Base-by-base conservation (phyloP, 2,888 invertebrate genomes). In the Apodemia mormo region DNA sequence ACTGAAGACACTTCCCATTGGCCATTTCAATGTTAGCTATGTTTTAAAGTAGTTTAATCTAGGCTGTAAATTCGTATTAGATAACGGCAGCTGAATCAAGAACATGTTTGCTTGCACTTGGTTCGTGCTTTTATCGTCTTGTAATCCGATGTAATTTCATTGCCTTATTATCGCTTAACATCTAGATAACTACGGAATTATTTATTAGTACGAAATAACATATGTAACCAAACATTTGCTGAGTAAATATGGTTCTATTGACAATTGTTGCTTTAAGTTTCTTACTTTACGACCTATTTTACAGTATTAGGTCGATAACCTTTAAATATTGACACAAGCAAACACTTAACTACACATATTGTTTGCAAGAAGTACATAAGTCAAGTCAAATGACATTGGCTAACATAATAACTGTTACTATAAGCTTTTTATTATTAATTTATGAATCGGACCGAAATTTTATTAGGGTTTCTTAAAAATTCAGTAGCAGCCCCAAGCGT, bases 51-150 rank as follows among this genome's bases (percentile, higher is more conserved):
- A 76, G 77, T 78, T 78, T 87, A 85, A 89, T 88, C 86, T 87
- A 74, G 78, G 82, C 82, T 84, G 86, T 90, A 88, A 90, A 90
- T 90, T 88, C 82, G 82, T 85, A 83, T 83, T 80, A 86, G 88
- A 88, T 90, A 89, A 86, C 87, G 82, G 85, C 81, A 81, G 81
- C 82, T 80, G 84, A 81, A 82, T 80, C 77, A 77, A 76, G 79
- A 85, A 88, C 88, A 87, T 77, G 86, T 81, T 79, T 86, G 83
- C 85, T 80, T 81, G 82, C 83, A 82, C 84, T 82, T 81, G 85
- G 81, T 86, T 87, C 85, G 82, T 87, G 86, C 83, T 79, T 85
- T 85, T 82, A 85, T 76, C 75, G 75, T 68, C 69, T 40, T 68
- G 64, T 71, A 70, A 73, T 75, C 76, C 66, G 71, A 73, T 70